These are phyloP conservation scores for Germaria angustata DNA, from an alignment of 2,888 invertebrate genomes.

Conservation along the genomic window DNA sequence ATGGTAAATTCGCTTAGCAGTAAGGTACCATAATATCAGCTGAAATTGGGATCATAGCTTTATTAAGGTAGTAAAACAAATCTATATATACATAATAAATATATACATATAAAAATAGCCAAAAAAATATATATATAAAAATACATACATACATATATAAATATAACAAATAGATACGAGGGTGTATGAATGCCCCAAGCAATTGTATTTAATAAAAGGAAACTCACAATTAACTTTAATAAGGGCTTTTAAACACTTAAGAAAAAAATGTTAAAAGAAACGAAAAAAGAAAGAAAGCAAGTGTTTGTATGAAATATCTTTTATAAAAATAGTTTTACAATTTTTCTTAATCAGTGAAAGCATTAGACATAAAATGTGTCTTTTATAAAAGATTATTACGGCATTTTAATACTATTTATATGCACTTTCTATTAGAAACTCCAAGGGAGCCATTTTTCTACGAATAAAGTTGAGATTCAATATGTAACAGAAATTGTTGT, in stretches of 20 bases:
- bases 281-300: neutral
- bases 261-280: neutral
- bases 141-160: slow-evolving; percentile 1
- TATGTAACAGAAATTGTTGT: too few relatives aligned
- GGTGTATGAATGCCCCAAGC: neutral
- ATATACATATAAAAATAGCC: slow-evolving; percentile 44
- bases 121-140: neutral
- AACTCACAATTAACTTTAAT: neutral
- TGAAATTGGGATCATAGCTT: slow-evolving; percentile 85
- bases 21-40: slow-evolving; percentile 81
- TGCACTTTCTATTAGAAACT: neutral
- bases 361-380: too few relatives aligned
- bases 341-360: too few relatives aligned
- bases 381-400: too few relatives aligned
- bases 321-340: too few relatives aligned
- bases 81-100: slow-evolving; percentile 62
- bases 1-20: slow-evolving; percentile 80
- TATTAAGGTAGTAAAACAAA: slow-evolving; percentile 81
- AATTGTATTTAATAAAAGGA: neutral
- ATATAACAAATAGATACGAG: neutral
- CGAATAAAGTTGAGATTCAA: too few relatives aligned
- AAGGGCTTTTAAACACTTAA: neutral
- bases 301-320: too few relatives aligned
- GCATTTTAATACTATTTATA: neutral
- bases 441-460: neutral